phyloP scores from a whole-genome alignment of 2,113 vertebrate genomes.

The Solea solea region DNA sequence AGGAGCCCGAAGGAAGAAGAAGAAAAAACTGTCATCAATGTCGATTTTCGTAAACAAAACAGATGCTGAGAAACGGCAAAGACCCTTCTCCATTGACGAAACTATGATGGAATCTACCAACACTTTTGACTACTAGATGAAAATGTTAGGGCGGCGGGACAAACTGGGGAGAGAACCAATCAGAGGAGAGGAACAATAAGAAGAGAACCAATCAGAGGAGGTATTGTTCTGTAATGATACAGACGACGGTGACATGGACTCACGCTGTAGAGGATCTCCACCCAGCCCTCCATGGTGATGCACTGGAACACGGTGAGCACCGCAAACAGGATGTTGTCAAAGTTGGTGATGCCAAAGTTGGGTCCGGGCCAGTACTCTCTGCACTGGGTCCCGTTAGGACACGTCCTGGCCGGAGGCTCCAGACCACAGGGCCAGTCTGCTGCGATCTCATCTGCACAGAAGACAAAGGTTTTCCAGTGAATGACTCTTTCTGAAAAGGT shows the following conservation, averaged over 20 bases:
- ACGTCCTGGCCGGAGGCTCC: conserved; percentile 86
- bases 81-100: no score
- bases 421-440: conserved; percentile 90
- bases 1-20: no score
- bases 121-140: no score
- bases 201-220: no score
- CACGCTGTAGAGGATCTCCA: conserved; percentile 94
- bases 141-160: no score
- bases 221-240: no score
- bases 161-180: no score
- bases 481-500: not conserved
- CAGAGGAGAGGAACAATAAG: no score
- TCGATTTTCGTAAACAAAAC: no score
- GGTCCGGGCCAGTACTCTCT: conserved; percentile 92
- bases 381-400: conserved; percentile 86
- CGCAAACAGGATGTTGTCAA: conserved; percentile 91
- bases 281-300: conserved; percentile 99
- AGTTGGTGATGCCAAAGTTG: conserved; percentile 98
- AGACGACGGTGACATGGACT: conserved; percentile 69
- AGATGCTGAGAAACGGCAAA: no score
- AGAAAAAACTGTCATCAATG: no score
- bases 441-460: conserved; percentile 81
- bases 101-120: no score
- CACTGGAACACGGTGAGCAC: conserved; percentile 97
- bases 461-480: not conserved